These are phyloP conservation scores for Vanessa atalanta DNA, from an alignment of 1,140 invertebrate species.

Conservation along the genomic window DNA sequence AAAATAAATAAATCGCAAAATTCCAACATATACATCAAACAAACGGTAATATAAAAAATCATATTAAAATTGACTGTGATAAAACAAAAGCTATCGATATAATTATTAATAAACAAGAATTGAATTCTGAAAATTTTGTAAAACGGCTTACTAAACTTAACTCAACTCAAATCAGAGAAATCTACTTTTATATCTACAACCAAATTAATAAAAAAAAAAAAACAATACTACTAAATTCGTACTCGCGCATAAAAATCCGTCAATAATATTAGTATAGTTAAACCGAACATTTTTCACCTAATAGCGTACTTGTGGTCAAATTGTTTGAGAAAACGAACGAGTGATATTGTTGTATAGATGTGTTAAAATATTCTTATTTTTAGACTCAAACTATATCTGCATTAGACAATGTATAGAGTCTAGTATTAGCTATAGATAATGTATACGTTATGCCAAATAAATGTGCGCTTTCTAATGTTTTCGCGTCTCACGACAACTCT, in stretches of 20 bases:
- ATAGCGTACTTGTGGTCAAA: slow-evolving; percentile 48
- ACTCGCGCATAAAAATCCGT: slow-evolving; percentile 61
- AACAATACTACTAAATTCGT: slow-evolving; percentile 26
- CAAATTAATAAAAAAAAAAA: not conserved
- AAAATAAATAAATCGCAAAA: no score
- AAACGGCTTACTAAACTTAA: not conserved
- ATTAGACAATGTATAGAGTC: slow-evolving; percentile 61
- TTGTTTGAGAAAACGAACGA: slow-evolving; percentile 47
- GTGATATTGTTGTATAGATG: slow-evolving; percentile 61
- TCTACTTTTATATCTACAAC: not conserved
- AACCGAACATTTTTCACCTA: slow-evolving; percentile 40
- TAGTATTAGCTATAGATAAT: slow-evolving; percentile 46
- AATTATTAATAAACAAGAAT: slow-evolving; percentile 46
- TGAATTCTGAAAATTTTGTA: slow-evolving; percentile 39
- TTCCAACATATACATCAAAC: no score
- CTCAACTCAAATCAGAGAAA: not conserved
- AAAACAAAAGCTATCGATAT: slow-evolving; percentile 55
- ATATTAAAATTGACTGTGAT: slow-evolving; percentile 57
- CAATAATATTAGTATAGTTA: slow-evolving; percentile 66
- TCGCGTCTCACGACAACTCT: slow-evolving; percentile 50
- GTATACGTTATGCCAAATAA: slow-evolving; percentile 42
- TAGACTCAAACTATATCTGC: slow-evolving; percentile 71
- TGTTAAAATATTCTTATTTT: slow-evolving; percentile 71
- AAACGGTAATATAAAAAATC: not conserved
- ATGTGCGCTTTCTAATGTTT: slow-evolving; percentile 57